Base-by-base conservation (phyloP, 1,140 invertebrate species). In the Mamestra configurata region DNA sequence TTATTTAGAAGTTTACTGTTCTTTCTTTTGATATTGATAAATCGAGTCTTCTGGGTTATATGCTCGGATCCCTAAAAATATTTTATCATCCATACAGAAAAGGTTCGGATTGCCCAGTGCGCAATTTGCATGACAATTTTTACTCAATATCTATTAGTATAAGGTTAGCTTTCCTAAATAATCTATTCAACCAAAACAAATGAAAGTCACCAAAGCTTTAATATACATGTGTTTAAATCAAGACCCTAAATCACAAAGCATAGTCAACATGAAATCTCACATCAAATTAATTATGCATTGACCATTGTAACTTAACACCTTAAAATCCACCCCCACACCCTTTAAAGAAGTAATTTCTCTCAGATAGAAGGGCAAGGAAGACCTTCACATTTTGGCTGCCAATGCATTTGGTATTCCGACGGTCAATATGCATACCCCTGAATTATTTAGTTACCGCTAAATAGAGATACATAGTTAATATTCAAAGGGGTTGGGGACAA, bases 381-480 rank as follows among this genome's bases (percentile, higher is more conserved):
- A 20, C 61, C 79, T 18, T 2, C 31, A 59, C 68, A 68, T 49
- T 64, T 46, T 89, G 86, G 88, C 79, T 64, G 37, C 20, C 7
- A 61, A 35, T 76, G 8, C 77, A 82, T 87, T 86, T 79, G 10
- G 61, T 84, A 90, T 87, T 85, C 82, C 77, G 53, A 76, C 68
- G 85, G 86, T 89, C 88, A 89, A 88, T 91, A 91, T 86, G 79
- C 81, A 84, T 77, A 83, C 68, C 61, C 35, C 57, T 88, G 86
- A 88, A 90, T 90, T 88, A 91, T 91, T 89, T 88, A 89, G 82
- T 79, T 51, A 79, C 80, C 84, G 84, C 88, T 88, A 89, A 91
- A 90, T 88, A 86, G 82, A 88, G 81, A 85, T 85, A 82, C 73
- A 82, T 82, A 85, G 77, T 89, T 89, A 91, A 91, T 88, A 89